phyloP scores from a whole-genome alignment of 2,797 vertebrate species.

The Todus mexicanus region DNA sequence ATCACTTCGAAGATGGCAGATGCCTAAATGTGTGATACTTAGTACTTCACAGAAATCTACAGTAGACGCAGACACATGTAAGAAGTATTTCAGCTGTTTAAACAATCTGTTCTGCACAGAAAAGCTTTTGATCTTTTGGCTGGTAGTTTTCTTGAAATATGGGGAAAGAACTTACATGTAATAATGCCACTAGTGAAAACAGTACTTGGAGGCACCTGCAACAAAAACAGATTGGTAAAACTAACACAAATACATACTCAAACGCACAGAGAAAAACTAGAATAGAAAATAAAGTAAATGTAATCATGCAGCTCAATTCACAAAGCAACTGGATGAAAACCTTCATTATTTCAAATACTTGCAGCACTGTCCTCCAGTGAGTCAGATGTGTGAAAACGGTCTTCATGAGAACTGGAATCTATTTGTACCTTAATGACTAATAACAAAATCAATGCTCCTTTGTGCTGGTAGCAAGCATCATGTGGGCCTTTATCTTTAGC shows the following conservation, averaged over 20 bases:
- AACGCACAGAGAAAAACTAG: background rate
- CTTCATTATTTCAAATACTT: conserved; percentile 39
- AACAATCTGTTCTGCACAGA: conserved; percentile 65
- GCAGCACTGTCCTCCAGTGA: background rate
- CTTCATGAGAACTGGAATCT: background rate
- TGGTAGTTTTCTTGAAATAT: conserved; percentile 72
- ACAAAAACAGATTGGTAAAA: conserved; percentile 57
- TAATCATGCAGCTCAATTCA: conserved; percentile 35
- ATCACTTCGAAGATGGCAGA: conserved; percentile 43
- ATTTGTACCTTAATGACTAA: background rate
- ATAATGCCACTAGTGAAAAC: conserved; percentile 51
- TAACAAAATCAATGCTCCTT: conserved; percentile 16
- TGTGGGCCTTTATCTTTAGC: background rate
- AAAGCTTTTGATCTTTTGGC: conserved; percentile 64
- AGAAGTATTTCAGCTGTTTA: conserved; percentile 63
- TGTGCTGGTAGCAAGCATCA: background rate
- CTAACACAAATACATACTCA: background rate
- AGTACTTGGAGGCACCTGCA: conserved; percentile 47
- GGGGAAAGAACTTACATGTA: conserved; percentile 69
- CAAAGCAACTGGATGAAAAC: background rate
- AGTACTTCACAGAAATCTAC: conserved; percentile 56
- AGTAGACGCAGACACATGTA: conserved; percentile 37
- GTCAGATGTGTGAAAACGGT: conserved; percentile 4
- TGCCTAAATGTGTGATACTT: conserved; percentile 43
- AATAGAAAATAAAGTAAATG: conserved; percentile 41